Conservation (phyloP, 2,113 vertebrate genomes). For the Gambusia holbrooki region DNA sequence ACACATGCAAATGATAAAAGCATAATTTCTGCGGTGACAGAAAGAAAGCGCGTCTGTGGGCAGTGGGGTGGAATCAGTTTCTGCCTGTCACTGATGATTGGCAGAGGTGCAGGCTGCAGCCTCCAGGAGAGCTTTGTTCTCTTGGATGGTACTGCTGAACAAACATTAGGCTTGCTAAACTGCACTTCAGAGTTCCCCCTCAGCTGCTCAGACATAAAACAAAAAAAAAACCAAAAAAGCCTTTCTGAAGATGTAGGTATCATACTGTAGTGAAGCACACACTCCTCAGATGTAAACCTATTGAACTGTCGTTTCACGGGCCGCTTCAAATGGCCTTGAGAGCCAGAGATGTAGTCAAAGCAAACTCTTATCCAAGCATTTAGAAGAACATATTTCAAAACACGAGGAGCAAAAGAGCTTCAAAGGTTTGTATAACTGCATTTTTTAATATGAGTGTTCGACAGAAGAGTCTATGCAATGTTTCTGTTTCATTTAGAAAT, state of each 20-base stretch:
- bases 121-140: conserved; percentile 46
- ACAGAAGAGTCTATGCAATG: too few species aligned
- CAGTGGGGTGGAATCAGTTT: conserved; percentile 4
- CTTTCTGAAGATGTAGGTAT: conserved; percentile 15
- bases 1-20: not conserved
- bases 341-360: not conserved
- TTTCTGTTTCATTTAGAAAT: too few species aligned
- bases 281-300: not conserved
- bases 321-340: not conserved
- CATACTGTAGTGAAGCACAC: conserved; percentile 2
- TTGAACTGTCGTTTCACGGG: not conserved
- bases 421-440: too few species aligned
- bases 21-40: conserved; percentile 2
- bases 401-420: too few species aligned
- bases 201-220: conserved; percentile 34
- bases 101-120: conserved; percentile 22
- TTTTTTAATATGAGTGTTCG: too few species aligned
- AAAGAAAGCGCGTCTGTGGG: not conserved
- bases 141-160: conserved; percentile 28
- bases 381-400: too few species aligned
- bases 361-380: not conserved
- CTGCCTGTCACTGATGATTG: conserved; percentile 36
- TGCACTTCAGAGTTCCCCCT: conserved; percentile 44
- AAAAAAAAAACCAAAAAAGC: conserved; percentile 16
- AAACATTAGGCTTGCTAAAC: conserved; percentile 53